Evolutionary conservation across 1,140 invertebrate species (phyloP), one percentile per base, ranked within the genome.

Genomic region (Bombus superbus): DNA sequence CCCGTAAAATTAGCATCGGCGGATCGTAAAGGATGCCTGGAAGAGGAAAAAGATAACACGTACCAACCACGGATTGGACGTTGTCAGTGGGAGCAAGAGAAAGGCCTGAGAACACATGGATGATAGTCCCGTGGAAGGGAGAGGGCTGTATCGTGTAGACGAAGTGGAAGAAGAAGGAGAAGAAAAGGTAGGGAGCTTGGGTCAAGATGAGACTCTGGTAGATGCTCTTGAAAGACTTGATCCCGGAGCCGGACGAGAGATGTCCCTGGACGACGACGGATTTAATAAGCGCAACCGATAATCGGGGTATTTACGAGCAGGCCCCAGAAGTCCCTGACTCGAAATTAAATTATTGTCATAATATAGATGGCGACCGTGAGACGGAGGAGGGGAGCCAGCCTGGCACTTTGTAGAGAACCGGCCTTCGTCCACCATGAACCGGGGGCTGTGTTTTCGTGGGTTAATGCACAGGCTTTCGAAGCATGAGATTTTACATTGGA

Each of bases 281-380:
- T 94, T 94, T 94, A 94, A 94, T 94, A 89, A 89, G 66, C 88
- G 84, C 87, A 74, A 89, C 66, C 88, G 88, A 86, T 89, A 89
- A 89, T 89, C 88, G 88, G 40, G 11, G 80, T 89, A 89, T 89
- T 89, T 89, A 89, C 88, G 88, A 89, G 87, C 88, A 1, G 74
- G 85, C 57, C 78, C 79, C 88, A 82, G 66, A 83, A 86, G 84
- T 89, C 81, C 83, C 68, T 62, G 83, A 69, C 64, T 82, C 76
- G 62, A 89, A 93, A 92, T 93, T 92, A 93, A 94, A 94, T 94
- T 94, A 94, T 94, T 94, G 93, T 94, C 93, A 93, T 89, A 93
- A 93, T 94, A 94, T 92, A 92, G 89, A 92, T 91, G 79, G 88
- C 57, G 75, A 9, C 86, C 47, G 75, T n/a, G 64, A 35, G 42